Conservation (phyloP, 2,888 invertebrate genomes). For the Clusia tigrina region DNA sequence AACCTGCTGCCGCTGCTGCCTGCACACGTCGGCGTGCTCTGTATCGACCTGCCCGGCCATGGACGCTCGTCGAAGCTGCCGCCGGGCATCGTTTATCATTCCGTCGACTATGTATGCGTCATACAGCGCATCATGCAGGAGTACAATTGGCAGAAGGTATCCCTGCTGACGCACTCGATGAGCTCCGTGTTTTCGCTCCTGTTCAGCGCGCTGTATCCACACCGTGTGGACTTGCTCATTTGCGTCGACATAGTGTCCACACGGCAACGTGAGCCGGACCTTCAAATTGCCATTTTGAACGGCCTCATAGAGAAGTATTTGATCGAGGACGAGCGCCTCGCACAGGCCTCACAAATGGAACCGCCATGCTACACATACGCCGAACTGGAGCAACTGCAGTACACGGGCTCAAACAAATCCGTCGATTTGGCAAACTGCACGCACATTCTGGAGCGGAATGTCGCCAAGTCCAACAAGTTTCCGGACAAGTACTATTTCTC, state of each 20-base stretch:
- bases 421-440: conserved; percentile 68
- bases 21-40: conserved; percentile 67
- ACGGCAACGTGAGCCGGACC: conserved; percentile 38
- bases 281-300: conserved; percentile 54
- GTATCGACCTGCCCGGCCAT: conserved; percentile 77
- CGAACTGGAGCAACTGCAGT: conserved; percentile 69
- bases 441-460: conserved; percentile 69
- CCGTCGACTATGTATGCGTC: conserved; percentile 63
- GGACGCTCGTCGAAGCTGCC: conserved; percentile 76
- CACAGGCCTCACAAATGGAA: conserved; percentile 57
- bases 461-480: conserved; percentile 67
- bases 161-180: conserved; percentile 75
- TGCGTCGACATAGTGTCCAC: conserved; percentile 58
- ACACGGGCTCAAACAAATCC: conserved; percentile 68
- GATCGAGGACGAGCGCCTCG: conserved; percentile 63
- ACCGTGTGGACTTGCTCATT: conserved; percentile 60
- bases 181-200: conserved; percentile 70
- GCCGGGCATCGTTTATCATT: conserved; percentile 66
- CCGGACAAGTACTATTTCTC: conserved; percentile 69
- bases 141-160: conserved; percentile 75
- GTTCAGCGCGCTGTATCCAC: conserved; percentile 69
- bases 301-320: conserved; percentile 64
- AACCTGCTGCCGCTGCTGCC: conserved; percentile 71
- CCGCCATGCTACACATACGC: conserved; percentile 72
- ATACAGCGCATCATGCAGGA: conserved; percentile 70